Percentiles rank a stretch among this genome's conserved stretches.
phyloP scores from a whole-genome alignment of 2,797 vertebrate genomes.

The Sandelia bainsii region DNA sequence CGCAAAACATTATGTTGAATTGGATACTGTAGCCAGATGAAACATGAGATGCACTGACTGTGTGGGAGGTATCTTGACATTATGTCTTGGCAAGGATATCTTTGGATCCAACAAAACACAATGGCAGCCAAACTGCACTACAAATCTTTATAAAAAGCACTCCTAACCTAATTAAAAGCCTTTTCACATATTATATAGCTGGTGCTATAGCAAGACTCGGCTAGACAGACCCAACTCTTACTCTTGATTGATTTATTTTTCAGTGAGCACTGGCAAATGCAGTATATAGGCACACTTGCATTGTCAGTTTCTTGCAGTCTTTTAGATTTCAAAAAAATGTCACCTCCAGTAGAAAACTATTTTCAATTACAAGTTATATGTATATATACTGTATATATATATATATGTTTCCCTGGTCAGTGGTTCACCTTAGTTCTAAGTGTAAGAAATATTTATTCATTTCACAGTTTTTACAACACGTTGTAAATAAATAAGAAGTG shows the following conservation, averaged over 20 bases:
- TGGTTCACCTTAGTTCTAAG: background rate
- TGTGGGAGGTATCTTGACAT: constrained; percentile 28
- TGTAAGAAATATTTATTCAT: background rate
- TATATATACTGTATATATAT: too few relatives aligned
- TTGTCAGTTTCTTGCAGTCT: background rate
- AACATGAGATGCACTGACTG: constrained; percentile 11
- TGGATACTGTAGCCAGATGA: constrained; percentile 8
- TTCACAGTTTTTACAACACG: background rate
- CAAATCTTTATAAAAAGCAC: constrained; percentile 47
- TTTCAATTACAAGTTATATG: too few relatives aligned
- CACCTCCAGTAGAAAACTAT: too few relatives aligned
- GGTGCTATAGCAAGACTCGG: background rate
- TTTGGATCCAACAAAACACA: constrained; percentile 20
- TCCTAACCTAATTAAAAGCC: constrained; percentile 50
- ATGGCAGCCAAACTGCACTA: constrained; percentile 23
- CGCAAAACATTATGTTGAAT: constrained; percentile 6
- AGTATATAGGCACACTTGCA: too few relatives aligned
- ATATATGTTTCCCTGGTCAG: background rate
- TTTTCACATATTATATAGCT: constrained; percentile 5
- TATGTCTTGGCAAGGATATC: constrained; percentile 27
- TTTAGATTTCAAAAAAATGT: too few relatives aligned
- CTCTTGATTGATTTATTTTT: constrained; percentile 22
- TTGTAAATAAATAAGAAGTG: background rate
- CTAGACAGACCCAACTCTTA: background rate
- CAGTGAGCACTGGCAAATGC: background rate